Evolutionary conservation across 2,113 vertebrate species (phyloP), one percentile per base, ranked within the genome.

Genomic region (Eleginops maclovinus): DNA sequence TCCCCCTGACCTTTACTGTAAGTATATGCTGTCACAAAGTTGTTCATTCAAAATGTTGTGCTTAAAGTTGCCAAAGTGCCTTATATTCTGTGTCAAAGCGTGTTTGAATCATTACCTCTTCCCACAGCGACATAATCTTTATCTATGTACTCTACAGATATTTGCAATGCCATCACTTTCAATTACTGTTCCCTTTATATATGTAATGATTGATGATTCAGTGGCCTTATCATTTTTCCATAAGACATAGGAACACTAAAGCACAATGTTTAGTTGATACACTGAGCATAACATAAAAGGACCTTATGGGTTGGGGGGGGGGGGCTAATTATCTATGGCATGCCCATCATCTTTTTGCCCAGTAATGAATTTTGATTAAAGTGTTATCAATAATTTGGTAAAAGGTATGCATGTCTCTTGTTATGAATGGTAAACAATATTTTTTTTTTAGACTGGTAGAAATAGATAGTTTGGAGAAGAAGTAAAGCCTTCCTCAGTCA

Each of bases 31-130:
- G 81, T 88, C 88, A 79, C 77, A 79, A 56, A 77, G 69, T 64
- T 80, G 56, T 63, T 82, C 82, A 90, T 78, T 86, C 75, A 83
- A 90, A 91, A 90, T 78, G 85, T 80, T 84, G 84, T 73, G 73
- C 72, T 66, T 58, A 67, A 73, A 83, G 85, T 85, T 76, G 75
- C 82, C 84, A 76, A 80, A 84, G 53, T 41, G 71, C 83, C 85
- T 60, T 43, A 68, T 59, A 91, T 88, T 86, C 81, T 79, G 80
- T 71, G 78, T 87, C 79, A 75, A 80, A 88, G 72, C 61, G 43
- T 49, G 59, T 77, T 70, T 72, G 63, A 61, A 71, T 70, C 26
- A 26, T 78, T 40, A 72, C 64, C 59, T 73, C 54, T 80, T 75
- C 77, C 67, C 82, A 67, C 70, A 72, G 54, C 65, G n/a, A n/a